Evolutionary conservation across 2,113 vertebrate genomes (phyloP), one percentile per base, ranked within the genome.

Genomic region (Xerus inauris): DNA sequence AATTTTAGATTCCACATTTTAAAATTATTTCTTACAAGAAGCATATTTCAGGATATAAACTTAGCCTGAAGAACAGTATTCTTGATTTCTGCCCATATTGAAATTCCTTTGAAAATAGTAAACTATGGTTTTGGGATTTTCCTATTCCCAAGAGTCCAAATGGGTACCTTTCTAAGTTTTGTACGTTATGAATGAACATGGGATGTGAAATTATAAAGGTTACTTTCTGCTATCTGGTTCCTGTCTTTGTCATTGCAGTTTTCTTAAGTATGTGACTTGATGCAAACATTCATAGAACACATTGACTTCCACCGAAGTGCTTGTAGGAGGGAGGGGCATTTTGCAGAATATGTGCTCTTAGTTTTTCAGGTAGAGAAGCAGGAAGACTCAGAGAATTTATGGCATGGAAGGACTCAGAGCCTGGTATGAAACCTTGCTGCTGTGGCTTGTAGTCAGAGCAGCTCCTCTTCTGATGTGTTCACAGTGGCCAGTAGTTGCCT

Each of bases 1-100:
- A 98, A 98, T 98, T 98, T 99, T 99, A 98, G 98, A 98, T 98
- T 98, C 98, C 97, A 98, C 98, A 98, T 98, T 98, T 98, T 98
- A 97, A 98, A 99, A 98, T 98, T 98, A 98, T 98, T 98, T 98
- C 97, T 98, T 98, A 99, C 98, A 98, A 98, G 98, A 99, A 98
- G 98, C 98, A 98, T 98, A 98, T 98, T 98, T 98, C 98, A 98
- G 97, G 98, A 98, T 98, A 98, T 98, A 98, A 99, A 98, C 98
- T 98, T 98, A 98, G 98, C 98, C 98, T 98, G 98, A 98, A 98
- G 98, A 98, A 98, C 98, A 98, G 98, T 98, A 98, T 98, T 98
- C 98, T 98, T 97, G 97, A 98, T 98, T 98, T 98, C 98, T 98
- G 98, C 97, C 98, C 98, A 99, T 98, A 98, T 98, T 98, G 98